Percentiles rank a stretch among this genome's conserved stretches.
These are phyloP conservation scores for Mystacides longicornis DNA, from an alignment of 2,888 invertebrate genomes.

Conservation along the genomic window DNA sequence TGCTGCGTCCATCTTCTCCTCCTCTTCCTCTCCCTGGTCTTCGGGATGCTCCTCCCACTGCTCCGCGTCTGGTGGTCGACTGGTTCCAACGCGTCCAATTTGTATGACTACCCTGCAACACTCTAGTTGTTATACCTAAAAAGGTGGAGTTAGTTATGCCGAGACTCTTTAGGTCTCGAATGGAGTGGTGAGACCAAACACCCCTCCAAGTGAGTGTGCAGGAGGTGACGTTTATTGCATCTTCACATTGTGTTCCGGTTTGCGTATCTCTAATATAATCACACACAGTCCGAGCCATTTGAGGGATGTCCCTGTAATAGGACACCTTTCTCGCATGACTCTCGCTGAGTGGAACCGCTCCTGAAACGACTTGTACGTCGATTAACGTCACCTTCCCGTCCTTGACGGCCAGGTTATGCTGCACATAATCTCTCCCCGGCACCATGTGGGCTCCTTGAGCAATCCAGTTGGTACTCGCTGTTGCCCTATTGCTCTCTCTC, in stretches of 20 bases:
- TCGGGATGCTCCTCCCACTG: neutral
- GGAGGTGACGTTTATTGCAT: neutral
- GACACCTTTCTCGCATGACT: neutral
- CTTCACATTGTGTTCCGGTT: neutral
- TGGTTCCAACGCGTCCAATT: slow-evolving; percentile 17
- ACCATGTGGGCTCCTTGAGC: slow-evolving; percentile 24
- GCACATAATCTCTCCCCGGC: slow-evolving; percentile 31
- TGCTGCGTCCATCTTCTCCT: too few relatives aligned
- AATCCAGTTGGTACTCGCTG: slow-evolving; percentile 9
- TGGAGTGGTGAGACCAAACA: neutral
- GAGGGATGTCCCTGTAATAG: neutral
- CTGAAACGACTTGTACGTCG: slow-evolving; percentile 3
- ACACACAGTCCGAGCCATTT: neutral
- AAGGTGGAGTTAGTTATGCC: neutral
- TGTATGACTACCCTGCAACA: slow-evolving; percentile 15
- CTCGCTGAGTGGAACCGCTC: neutral
- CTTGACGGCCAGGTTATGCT: slow-evolving; percentile 26
- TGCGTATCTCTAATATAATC: neutral
- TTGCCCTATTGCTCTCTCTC: too few relatives aligned
- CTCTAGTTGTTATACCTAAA: slow-evolving; percentile 12
- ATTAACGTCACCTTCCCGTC: neutral
- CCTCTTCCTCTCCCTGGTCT: neutral
- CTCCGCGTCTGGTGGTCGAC: neutral
- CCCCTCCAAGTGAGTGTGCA: slow-evolving; percentile 2
- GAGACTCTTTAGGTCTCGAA: neutral